Conservation (phyloP, 2,113 vertebrate genomes). For the Natator depressus region DNA sequence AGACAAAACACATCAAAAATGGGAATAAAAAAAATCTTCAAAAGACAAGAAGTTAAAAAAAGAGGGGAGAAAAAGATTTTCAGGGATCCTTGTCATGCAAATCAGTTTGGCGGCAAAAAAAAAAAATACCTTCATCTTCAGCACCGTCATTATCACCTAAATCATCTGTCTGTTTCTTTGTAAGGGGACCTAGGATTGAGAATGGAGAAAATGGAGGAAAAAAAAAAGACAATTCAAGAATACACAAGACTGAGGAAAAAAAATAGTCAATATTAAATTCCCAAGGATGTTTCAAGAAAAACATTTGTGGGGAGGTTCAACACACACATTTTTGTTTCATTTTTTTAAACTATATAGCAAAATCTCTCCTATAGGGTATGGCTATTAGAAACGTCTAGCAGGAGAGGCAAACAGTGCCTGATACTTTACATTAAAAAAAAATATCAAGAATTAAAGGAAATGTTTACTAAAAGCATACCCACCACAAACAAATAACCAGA, state of each 20-base stretch:
- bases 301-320: conserved; percentile 59
- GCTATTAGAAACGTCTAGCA: conserved; percentile 64
- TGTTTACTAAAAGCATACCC: conserved; percentile 66
- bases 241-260: conserved; percentile 90
- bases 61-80: conserved; percentile 92
- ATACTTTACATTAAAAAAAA: conserved; percentile 53
- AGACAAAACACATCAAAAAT: conserved; percentile 99
- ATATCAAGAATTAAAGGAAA: conserved; percentile 55
- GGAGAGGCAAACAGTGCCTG: conserved; percentile 42
- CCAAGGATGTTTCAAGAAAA: conserved; percentile 80
- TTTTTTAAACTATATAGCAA: conserved; percentile 45
- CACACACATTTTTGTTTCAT: conserved; percentile 13
- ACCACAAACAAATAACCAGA: conserved; percentile 10
- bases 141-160: conserved; percentile 99
- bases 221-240: conserved; percentile 98
- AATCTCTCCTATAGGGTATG: conserved; percentile 57
- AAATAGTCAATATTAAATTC: conserved; percentile 87
- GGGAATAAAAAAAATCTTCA: conserved; percentile 90
- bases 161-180: conserved; percentile 99
- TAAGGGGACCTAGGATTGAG: conserved; percentile 99
- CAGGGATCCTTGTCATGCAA: conserved; percentile 96
- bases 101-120: conserved; percentile 93
- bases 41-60: conserved; percentile 99
- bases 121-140: conserved; percentile 99
- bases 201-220: conserved; percentile 94